Evolutionary conservation across 2,113 vertebrate species (phyloP).

Genomic region (Lota lota): DNA sequence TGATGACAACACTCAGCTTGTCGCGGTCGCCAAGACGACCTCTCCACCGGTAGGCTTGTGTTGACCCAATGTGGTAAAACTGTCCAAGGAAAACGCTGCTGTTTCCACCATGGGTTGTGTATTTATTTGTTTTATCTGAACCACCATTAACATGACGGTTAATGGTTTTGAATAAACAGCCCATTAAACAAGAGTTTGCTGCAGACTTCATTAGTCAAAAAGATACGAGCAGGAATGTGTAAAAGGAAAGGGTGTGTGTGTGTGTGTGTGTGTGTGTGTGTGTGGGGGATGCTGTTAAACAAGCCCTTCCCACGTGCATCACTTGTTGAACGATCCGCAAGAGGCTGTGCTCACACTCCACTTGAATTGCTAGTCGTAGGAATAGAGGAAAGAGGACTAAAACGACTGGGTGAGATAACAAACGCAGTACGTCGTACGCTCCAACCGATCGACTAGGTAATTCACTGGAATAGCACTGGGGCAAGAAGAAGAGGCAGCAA

Average conservation of each 20-base stretch:
- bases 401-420: slow-evolving; percentile 24
- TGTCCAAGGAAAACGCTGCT: not conserved
- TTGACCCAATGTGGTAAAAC: slow-evolving; percentile 30
- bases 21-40: slow-evolving; percentile 12
- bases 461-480: not conserved
- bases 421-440: slow-evolving; percentile 17
- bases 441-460: not conserved
- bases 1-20: slow-evolving; percentile 52
- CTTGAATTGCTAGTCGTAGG: slow-evolving; percentile 32
- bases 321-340: not conserved
- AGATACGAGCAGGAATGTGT: slow-evolving; percentile 7
- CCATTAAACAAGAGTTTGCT: slow-evolving; percentile 21
- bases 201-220: slow-evolving; percentile 42
- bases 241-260: not conserved
- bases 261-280: no score
- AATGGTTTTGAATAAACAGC: slow-evolving; percentile 5
- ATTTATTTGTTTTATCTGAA: slow-evolving; percentile 20
- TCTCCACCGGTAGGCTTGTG: slow-evolving; percentile 6
- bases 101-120: not conserved
- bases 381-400: slow-evolving; percentile 35
- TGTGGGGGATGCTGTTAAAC: no score
- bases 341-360: slow-evolving; percentile 42
- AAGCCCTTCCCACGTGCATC: no score
- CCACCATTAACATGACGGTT: not conserved
- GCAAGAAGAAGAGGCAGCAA: slow-evolving; percentile 37